phyloP scores from a whole-genome alignment of 2,797 vertebrate genomes.

The Sebastes goodei region DNA sequence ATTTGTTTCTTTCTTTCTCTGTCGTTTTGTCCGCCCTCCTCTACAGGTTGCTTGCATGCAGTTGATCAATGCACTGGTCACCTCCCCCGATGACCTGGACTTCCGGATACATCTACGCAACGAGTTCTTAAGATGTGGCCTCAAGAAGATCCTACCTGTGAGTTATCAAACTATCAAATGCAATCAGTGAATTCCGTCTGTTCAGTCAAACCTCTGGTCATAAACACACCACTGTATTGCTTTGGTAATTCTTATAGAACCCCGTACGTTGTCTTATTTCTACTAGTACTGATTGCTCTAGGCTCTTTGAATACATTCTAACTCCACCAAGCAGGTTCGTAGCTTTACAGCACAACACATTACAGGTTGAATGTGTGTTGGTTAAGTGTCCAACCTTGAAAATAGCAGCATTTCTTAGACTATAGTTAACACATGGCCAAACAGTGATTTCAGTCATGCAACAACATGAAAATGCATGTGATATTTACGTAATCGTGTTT shows the following conservation, averaged over 20 bases:
- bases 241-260: neutral
- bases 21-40: conserved; percentile 5
- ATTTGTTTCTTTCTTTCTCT: neutral
- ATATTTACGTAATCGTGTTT: neutral
- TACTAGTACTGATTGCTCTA: neutral
- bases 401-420: neutral
- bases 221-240: neutral
- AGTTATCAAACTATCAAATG: conserved; percentile 66
- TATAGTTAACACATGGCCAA: neutral
- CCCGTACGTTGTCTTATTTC: neutral
- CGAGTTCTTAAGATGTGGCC: conserved; percentile 94
- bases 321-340: neutral
- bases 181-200: neutral
- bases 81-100: conserved; percentile 95
- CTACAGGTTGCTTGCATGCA: conserved; percentile 96
- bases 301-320: neutral
- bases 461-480: neutral
- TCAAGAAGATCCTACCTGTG: conserved; percentile 95
- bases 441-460: neutral
- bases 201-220: neutral
- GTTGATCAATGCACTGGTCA: conserved; percentile 97
- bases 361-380: neutral
- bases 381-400: neutral
- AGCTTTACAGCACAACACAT: neutral
- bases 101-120: conserved; percentile 99